Evolutionary conservation across 2,113 vertebrate genomes (phyloP).

Genomic region (Daubentonia madagascariensis): DNA sequence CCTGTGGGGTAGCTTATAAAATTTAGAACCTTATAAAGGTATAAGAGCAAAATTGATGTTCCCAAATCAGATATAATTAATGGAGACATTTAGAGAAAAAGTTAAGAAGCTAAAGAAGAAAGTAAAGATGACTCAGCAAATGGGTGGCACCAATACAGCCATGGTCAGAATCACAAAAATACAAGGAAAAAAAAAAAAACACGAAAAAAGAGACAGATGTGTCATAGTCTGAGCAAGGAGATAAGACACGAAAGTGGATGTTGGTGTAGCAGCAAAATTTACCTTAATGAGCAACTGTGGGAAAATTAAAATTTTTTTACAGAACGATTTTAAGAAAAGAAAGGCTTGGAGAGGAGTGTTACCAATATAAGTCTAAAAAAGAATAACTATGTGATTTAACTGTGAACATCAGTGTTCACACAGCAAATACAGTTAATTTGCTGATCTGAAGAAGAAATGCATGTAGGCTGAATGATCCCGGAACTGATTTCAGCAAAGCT

Average conservation of each 20-base stretch:
- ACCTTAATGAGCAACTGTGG: background rate
- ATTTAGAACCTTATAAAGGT: background rate
- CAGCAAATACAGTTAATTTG: background rate
- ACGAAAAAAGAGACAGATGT: background rate
- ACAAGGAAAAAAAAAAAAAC: background rate
- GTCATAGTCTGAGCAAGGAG: background rate
- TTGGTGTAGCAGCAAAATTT: background rate
- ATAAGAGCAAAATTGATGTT: background rate
- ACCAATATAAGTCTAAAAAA: background rate
- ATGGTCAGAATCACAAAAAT: background rate
- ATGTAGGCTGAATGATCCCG: background rate
- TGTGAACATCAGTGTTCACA: background rate
- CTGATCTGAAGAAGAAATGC: background rate
- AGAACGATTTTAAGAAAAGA: slow-evolving; percentile 12
- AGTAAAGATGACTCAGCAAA: background rate
- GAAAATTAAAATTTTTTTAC: background rate
- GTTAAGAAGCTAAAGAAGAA: background rate
- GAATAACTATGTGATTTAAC: background rate
- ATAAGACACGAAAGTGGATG: background rate
- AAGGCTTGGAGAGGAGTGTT: background rate
- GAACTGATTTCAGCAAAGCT: background rate
- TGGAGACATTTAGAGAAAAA: background rate
- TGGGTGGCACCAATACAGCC: background rate
- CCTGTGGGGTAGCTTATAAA: background rate
- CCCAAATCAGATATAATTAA: background rate